A percentile compares a stretch with the other conserved stretches of the same genome.
Conservation (phyloP, 2,113 vertebrate genomes). For the Hypomesus transpacificus region DNA sequence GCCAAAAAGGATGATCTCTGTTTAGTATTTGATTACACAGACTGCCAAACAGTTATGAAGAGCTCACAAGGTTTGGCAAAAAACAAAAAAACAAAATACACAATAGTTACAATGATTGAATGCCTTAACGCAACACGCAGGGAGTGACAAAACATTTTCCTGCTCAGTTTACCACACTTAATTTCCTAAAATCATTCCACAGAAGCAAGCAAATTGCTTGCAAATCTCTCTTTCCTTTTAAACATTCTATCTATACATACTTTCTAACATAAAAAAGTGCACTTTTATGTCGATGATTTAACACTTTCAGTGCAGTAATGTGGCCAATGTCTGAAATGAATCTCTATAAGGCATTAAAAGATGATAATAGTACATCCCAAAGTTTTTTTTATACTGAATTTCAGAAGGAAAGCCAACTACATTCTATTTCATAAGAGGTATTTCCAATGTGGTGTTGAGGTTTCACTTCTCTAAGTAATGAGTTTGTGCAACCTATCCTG, state of each 20-base stretch:
- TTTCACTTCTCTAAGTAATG: conserved; percentile 15
- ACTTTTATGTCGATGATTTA: not conserved
- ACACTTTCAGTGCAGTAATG: conserved; percentile 21
- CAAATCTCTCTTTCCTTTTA: not conserved
- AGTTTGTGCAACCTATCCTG: not conserved
- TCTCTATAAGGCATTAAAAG: conserved; percentile 61
- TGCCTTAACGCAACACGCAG: not conserved
- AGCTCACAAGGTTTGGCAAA: not conserved
- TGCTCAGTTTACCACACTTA: not conserved
- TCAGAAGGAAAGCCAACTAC: conserved; percentile 35
- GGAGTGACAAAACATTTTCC: not conserved
- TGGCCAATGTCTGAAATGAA: conserved; percentile 23
- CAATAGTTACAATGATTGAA: not conserved
- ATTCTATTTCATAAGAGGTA: conserved; percentile 3
- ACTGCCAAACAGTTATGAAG: not conserved
- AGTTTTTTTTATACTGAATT: conserved; percentile 27
- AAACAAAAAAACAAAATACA: too few species aligned
- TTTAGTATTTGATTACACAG: too few species aligned
- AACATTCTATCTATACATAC: too few species aligned
- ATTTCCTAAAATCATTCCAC: not conserved
- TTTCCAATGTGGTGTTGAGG: conserved; percentile 24
- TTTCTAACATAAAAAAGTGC: not conserved
- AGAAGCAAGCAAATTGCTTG: not conserved
- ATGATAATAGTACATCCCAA: conserved; percentile 12
- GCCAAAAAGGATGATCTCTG: conserved; percentile 14